phyloP scores from a whole-genome alignment of 2,888 invertebrate genomes.

The Caenorhabditis macrosperma region DNA sequence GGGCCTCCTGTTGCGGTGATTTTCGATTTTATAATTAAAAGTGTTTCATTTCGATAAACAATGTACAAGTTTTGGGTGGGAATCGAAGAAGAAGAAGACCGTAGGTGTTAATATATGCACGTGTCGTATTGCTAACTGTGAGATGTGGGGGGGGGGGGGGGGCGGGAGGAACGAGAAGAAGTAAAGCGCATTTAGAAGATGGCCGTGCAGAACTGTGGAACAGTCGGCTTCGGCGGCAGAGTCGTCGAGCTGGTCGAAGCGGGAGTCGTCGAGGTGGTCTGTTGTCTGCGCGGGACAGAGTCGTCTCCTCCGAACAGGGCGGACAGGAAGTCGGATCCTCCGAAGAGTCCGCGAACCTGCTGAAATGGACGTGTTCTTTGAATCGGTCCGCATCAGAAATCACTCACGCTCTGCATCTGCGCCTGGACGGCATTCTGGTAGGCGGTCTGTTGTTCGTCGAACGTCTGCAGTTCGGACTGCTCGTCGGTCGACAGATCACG shows the following conservation, averaged over 20 bases:
- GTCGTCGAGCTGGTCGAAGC: constrained; percentile 64
- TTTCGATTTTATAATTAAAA: neutral
- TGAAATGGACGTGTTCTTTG: constrained; percentile 35
- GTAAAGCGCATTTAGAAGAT: constrained; percentile 70
- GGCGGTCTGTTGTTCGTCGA: constrained; percentile 73
- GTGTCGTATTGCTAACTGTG: constrained; percentile 35
- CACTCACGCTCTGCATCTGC: constrained; percentile 66
- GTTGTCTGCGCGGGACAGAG: constrained; percentile 12
- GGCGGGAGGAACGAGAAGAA: neutral
- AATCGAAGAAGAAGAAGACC: constrained; percentile 12
- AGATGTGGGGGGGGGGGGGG: constrained; percentile 1
- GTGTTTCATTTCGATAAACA: neutral
- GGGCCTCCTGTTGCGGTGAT: neutral
- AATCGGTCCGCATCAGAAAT: neutral
- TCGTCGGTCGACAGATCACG: constrained; percentile 75
- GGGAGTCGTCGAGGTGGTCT: constrained; percentile 61
- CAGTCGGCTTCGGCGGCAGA: constrained; percentile 72
- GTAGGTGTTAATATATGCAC: constrained; percentile 50
- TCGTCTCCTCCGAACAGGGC: constrained; percentile 69
- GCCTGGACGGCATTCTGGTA: constrained; percentile 72
- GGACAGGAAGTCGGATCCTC: constrained; percentile 69
- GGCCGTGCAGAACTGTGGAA: constrained; percentile 79
- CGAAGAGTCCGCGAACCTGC: constrained; percentile 77
- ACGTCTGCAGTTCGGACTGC: constrained; percentile 71
- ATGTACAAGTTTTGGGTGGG: constrained; percentile 24